Base-by-base conservation (phyloP, 2,888 invertebrate species). In the Agriopis aurantiaria region DNA sequence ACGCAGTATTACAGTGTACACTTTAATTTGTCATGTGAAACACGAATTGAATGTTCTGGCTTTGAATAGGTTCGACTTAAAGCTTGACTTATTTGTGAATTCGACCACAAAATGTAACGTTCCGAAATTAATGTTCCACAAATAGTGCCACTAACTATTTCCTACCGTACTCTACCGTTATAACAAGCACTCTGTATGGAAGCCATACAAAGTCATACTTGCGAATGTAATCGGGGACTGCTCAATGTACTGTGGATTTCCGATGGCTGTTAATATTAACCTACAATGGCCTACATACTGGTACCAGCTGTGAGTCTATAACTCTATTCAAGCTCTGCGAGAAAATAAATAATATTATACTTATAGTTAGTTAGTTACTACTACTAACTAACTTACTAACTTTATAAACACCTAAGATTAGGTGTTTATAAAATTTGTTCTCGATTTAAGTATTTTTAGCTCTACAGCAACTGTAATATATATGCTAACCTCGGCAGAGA, bases 141-240 rank as follows among this genome's bases (percentile, higher is more conserved):
- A 66, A 14, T 67, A 57, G 45, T 8, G 46, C 40, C 51, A 12
- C 51, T 68, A 68, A 68, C 17, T 7, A 52, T 58, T 57, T 68
- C 68, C 68, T 68, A 3, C 40, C 57, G 43, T 12, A 12, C 12
- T 58, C 46, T 45, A 23, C 9, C 23, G 8, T 8, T 33, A 33
- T 23, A 46, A 57, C 43, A 14, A 45, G n/a, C 12, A 46, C 40
- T 46, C 33, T 48, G 23, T 52, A 62, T 45, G 12, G 33, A 12
- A 62, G 8, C 53, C 45, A 53, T 62, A 53, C 53, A 62, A 23
- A 53, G 0, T 62, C 53, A 33, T 53, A 62, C 33, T 46, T 5
- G 62, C 46, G 53, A 12, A 45, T 10, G 23, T 53, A 53, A 43
- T 53, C 53, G 53, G 45, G 7, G n/a, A 53, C 6, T 53, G 53